Evolutionary conservation across 2,113 vertebrate species (phyloP), one percentile per base, ranked within the genome.

Genomic region (Pipa parva): DNA sequence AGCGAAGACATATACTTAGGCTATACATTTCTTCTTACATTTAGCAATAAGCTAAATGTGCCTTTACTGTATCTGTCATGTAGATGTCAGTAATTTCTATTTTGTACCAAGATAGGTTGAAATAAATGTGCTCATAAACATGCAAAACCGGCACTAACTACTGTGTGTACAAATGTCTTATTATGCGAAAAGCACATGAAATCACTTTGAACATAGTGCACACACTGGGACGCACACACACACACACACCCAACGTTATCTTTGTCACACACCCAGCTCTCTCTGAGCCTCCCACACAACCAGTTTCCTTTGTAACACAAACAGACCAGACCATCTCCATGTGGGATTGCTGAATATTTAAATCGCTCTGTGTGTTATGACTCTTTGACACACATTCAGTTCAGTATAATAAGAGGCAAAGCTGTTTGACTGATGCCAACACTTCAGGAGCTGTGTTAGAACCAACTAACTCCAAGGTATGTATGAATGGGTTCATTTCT

Each of bases 251-350:
- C 54, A 55, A 28, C 39, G 18, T 48, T 58, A 31, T 66, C 39
- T 57, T 5, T 27, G 62, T 63, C 51, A 58, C 46, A 49, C 63
- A 58, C 52, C 63, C 63, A 48, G 42, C 27, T 56, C 21, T 12
- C 18, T 56, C 27, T 56, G 29, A 21, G 45, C 39, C 39, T 58
- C 54, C 52, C 29, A 66, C 55, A 58, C 54, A 58, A 58, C 52
- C 52, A 57, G 63, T 46, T 66, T 18, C 21, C 62, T 55, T 36
- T 55, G 62, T 64, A 39, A 45, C 56, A 56, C 36, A 15, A 56
- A 29, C 21, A 49, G 22, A 55, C n/a, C 28, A 20, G 9, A 31
- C 26, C 52, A 56, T 29, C 27, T 56, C 8, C 20, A 39, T 48
- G 20, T 49, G 21, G 27, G 28, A 42, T 27, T 64, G 1, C 7